Base-by-base conservation (phyloP, 2,797 vertebrate species). In the Gadopsis marmoratus region DNA sequence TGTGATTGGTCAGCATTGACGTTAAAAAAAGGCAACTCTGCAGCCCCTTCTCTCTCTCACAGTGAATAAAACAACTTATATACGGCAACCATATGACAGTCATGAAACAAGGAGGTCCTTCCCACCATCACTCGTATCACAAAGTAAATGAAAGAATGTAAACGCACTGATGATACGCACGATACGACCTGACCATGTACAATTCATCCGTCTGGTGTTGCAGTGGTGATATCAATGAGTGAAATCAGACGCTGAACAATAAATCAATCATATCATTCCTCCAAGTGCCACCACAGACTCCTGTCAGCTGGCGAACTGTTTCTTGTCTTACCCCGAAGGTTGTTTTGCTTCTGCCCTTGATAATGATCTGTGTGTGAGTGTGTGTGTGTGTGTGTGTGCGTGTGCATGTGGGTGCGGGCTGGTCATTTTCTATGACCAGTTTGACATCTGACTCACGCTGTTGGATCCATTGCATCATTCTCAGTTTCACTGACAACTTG, bases 401-500 rank as follows among this genome's bases (percentile, higher is more conserved):
- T 67, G 45, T 53, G 17, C 55, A 29, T 73, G 23, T 71, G 56
- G 64, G 71, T 67, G 77, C 43, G 60, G 59, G 77, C 35, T 17
- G 83, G 78, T 71, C 77, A 78, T 81, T 89, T 80, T 86, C 59
- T 66, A 67, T 91, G 90, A 93, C 82, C 81, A 80, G 86, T 88
- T 89, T 93, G 93, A 91, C 90, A 91, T 91, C 87, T 93, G 92
- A 94, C 88, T 93, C 90, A 91, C 13, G 53, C 71, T 51, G 85
- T 76, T 80, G 63, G 79, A 87, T 78, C 74, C 70, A 79, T 83
- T 75, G 72, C 88, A 86, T 92, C 90, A 86, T 89, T 91, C 81
- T 90, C 89, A 63, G 61, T 88, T 86, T 87, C 86, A 78, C 77
- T 88, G 81, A 81, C 86, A 83, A 54, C 85, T 90, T 82, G 86